Percentiles rank a stretch among this genome's conserved stretches.
These are phyloP conservation scores for Petrolisthes cinctipes DNA, from an alignment of 2,888 invertebrate genomes.

Conservation along the genomic window DNA sequence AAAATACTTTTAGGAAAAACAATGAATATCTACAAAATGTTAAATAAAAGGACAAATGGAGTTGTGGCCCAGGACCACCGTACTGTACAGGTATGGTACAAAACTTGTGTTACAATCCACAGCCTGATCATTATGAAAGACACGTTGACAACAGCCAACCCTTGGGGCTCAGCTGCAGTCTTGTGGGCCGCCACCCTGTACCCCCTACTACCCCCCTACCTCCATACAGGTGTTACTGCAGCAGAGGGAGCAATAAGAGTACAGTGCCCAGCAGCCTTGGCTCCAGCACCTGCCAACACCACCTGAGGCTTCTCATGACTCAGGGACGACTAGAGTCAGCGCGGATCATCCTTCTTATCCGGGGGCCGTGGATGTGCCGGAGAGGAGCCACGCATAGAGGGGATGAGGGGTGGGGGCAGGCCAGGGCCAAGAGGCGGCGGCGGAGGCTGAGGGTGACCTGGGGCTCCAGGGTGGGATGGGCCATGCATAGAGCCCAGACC, in stretches of 20 bases:
- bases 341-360: conserved; percentile 59
- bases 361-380: conserved; percentile 56
- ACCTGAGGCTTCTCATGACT: conserved; percentile 48
- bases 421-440: conserved; percentile 52
- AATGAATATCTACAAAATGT: conserved; percentile 61
- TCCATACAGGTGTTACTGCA: conserved; percentile 33
- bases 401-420: conserved; percentile 57
- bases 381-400: conserved; percentile 57
- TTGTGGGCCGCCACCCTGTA: conserved; percentile 52
- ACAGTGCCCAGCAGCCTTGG: conserved; percentile 19
- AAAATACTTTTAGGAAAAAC: conserved; percentile 59
- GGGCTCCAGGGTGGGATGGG: conserved; percentile 43
- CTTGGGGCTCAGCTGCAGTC: conserved; percentile 55
- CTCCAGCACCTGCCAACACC: conserved; percentile 42
- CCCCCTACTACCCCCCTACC: conserved; percentile 21
- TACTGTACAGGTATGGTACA: conserved; percentile 61
- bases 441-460: conserved; percentile 53
- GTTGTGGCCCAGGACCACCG: conserved; percentile 53
- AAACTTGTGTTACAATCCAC: conserved; percentile 63
- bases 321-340: conserved; percentile 61
- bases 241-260: conserved; percentile 41
- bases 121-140: conserved; percentile 63
- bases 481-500: conserved; percentile 46
- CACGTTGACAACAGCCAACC: conserved; percentile 55
- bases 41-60: conserved; percentile 55